These are phyloP conservation scores for cattle (Bos taurus) DNA, from an alignment of 2,113 vertebrate genomes.

Conservation along the genomic window DNA sequence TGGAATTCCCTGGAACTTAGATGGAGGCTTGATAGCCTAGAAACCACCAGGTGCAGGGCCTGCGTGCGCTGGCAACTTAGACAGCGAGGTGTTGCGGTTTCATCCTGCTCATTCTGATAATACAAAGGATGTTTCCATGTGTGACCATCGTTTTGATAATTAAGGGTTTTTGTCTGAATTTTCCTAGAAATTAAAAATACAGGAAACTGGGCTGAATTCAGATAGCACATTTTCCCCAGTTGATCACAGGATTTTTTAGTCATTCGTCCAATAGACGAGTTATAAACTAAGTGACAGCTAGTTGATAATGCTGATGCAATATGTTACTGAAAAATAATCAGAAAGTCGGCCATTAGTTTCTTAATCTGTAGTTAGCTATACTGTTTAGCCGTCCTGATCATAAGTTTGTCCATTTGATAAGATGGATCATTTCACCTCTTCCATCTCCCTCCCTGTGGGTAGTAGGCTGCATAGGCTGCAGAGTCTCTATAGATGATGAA, in stretches of 20 bases:
- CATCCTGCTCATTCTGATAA: background rate
- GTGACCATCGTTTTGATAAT: background rate
- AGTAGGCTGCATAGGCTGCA: background rate
- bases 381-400: background rate
- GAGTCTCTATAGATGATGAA: background rate
- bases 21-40: background rate
- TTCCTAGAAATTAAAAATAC: background rate
- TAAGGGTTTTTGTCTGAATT: background rate
- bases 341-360: background rate
- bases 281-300: background rate
- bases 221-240: background rate
- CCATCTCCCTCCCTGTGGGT: background rate
- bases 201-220: background rate
- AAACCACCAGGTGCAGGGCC: background rate
- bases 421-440: background rate
- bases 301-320: background rate
- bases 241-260: background rate
- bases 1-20: background rate
- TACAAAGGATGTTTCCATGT: background rate
- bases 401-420: background rate
- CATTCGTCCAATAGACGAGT: background rate
- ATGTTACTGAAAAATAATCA: background rate
- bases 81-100: background rate
- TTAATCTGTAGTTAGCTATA: background rate
- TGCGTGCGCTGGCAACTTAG: background rate